phyloP scores from a whole-genome alignment of 1,140 invertebrate species.

The Brachionus paranguensis region DNA sequence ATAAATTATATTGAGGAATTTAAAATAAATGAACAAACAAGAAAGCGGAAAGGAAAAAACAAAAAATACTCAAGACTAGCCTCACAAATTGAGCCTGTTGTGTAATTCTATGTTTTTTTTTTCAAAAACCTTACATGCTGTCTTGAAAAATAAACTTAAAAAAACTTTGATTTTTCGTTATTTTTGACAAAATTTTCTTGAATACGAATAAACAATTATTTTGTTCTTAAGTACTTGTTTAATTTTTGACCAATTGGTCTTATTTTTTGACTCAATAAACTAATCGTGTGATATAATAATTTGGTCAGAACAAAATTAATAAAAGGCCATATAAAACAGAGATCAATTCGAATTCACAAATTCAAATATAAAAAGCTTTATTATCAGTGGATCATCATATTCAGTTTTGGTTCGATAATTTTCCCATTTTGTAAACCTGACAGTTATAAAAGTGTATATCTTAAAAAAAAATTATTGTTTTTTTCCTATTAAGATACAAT shows the following conservation, averaged over 20 bases:
- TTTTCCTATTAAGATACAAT: no score
- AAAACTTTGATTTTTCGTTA: no score
- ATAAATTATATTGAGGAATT: neutral
- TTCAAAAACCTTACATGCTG: no score
- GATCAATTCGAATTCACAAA: constrained; percentile 98
- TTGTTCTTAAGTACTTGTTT: no score
- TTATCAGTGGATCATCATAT: constrained; percentile 91
- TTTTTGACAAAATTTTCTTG: no score
- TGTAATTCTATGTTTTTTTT: no score
- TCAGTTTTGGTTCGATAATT: constrained; percentile 88
- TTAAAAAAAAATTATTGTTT: neutral
- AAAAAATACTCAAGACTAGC: neutral
- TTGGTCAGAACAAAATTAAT: no score
- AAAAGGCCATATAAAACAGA: constrained; percentile 96
- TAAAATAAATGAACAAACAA: neutral
- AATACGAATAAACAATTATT: no score
- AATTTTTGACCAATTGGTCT: no score
- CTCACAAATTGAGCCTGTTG: neutral
- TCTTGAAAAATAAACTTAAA: no score
- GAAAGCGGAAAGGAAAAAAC: neutral
- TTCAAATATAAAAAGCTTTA: constrained; percentile 94
- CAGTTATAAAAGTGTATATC: neutral
- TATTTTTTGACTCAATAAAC: no score
- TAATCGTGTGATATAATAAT: no score
- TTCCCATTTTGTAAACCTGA: constrained; percentile 57